Conservation (phyloP, 2,113 vertebrate species). For the Xiphophorus couchianus region DNA sequence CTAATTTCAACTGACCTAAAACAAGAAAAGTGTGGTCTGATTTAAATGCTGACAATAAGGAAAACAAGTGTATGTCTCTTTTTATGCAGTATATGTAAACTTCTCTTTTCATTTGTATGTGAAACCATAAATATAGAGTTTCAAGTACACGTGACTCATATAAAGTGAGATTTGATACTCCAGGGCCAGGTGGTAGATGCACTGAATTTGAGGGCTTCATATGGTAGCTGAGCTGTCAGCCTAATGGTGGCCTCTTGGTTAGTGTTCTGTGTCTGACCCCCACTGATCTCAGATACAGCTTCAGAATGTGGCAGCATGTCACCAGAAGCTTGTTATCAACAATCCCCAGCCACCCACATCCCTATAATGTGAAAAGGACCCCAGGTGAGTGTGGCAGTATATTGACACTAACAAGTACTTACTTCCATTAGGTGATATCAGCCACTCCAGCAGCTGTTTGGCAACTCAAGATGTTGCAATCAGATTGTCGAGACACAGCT, state of each 20-base stretch:
- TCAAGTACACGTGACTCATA: too few species aligned
- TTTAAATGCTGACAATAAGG: too few species aligned
- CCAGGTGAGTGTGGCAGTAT: constrained; percentile 51
- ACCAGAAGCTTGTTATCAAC: constrained; percentile 57
- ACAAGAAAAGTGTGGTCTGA: too few species aligned
- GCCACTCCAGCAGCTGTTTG: constrained; percentile 50
- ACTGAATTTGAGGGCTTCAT: constrained; percentile 3
- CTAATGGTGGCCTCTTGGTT: constrained; percentile 26
- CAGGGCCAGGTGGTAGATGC: too few species aligned
- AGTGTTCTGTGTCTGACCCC: constrained; percentile 31
- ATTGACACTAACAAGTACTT: constrained; percentile 66
- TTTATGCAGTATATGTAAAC: too few species aligned
- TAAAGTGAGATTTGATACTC: too few species aligned
- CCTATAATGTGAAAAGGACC: constrained; percentile 47
- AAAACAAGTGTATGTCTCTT: too few species aligned
- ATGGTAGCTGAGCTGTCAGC: constrained; percentile 13
- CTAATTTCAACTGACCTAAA: too few species aligned
- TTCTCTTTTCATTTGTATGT: too few species aligned
- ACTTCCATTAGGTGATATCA: constrained; percentile 76
- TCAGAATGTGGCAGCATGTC: constrained; percentile 10
- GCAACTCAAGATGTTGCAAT: constrained; percentile 53
- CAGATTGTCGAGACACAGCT: constrained; percentile 59
- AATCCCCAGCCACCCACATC: constrained; percentile 46
- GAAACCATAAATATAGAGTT: too few species aligned
- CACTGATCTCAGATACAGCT: constrained; percentile 25